These are phyloP conservation scores for Esox masquinongy DNA, from an alignment of 2,797 vertebrate genomes.

Conservation along the genomic window DNA sequence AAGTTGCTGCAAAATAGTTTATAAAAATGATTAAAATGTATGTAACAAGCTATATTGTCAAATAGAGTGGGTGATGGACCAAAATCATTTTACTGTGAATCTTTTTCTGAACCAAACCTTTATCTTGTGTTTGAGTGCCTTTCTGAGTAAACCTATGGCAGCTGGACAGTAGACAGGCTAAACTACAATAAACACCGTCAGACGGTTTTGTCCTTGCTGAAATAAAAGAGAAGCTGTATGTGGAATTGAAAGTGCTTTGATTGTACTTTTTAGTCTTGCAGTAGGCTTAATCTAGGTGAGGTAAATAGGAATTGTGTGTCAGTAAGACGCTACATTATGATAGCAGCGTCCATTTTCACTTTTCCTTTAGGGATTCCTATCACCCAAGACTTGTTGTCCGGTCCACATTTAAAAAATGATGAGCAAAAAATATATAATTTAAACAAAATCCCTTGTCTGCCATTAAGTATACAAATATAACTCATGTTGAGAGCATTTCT, in stretches of 20 bases:
- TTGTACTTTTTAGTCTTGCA: not conserved
- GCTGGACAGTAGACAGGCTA: slow-evolving; percentile 21
- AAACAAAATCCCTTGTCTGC: too few relatives aligned
- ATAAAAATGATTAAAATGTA: slow-evolving; percentile 16
- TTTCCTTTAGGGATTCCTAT: not conserved
- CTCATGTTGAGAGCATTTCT: too few relatives aligned
- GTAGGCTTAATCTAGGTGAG: not conserved
- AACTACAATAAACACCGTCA: not conserved
- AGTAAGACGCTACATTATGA: not conserved
- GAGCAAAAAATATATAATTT: too few relatives aligned
- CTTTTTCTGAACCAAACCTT: slow-evolving; percentile 48
- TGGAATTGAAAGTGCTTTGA: not conserved
- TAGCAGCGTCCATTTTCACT: not conserved
- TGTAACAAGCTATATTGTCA: slow-evolving; percentile 11
- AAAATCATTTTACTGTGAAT: slow-evolving; percentile 50
- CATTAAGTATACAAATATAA: too few relatives aligned
- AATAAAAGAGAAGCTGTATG: not conserved
- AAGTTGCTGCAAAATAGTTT: slow-evolving; percentile 18
- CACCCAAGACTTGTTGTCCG: not conserved
- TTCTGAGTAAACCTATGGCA: slow-evolving; percentile 46
- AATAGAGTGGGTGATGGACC: slow-evolving; percentile 13
- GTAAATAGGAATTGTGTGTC: not conserved
- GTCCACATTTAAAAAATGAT: too few relatives aligned
- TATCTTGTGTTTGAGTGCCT: slow-evolving; percentile 64
- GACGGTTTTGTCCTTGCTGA: not conserved